Base-by-base conservation (phyloP, 2,113 vertebrate species). In the Steatornis caripensis region DNA sequence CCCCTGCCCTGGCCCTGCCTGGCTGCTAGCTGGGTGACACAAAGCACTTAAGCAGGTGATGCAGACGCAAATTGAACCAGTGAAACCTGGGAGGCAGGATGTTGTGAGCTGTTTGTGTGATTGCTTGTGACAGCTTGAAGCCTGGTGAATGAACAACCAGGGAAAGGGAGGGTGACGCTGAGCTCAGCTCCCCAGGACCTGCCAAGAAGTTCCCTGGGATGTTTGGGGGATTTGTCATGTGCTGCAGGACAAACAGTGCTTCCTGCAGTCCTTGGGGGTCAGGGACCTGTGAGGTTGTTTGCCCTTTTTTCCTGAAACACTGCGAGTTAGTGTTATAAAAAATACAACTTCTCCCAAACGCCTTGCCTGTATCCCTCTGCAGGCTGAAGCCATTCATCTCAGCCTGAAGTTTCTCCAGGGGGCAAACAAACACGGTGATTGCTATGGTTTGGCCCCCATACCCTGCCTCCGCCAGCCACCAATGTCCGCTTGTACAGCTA, bases 121-220 rank as follows among this genome's bases (percentile, higher is more conserved):
- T 69, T 15, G 19, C 36, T 39, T 49, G 60, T 54, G 70, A 62
- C 20, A 77, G 26, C 26, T 75, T 4, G 0, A 70, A 84, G 20
- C 0, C n/a, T n/a, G 1, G 34, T 7, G 19, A 68, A 46, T 24
- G 27, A 55, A 53, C 22, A 34, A 8, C 9, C 2, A 0, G 10
- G 30, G 43, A 55, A 87, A 55, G 18, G 1, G 15, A 9, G 15
- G 16, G 1, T 39, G 57, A 46, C 0, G 6, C 41, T 71, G 46
- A 92, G 46, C 57, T 90, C 57, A n/a, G 62, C 21, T 71, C 53
- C 15, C 11, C 43, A 23, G 6, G n/a, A 66, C 41, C 30, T 43
- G 57, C n/a, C 11, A 24, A 62, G 32, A n/a, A 58, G 9, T 51
- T 90, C 39, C 34, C 64, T 24, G 46, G 79, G 37, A 46, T 62